Evolutionary conservation across 2,113 vertebrate genomes (phyloP), one percentile per base, ranked within the genome.

Genomic region (Cettia cetti): DNA sequence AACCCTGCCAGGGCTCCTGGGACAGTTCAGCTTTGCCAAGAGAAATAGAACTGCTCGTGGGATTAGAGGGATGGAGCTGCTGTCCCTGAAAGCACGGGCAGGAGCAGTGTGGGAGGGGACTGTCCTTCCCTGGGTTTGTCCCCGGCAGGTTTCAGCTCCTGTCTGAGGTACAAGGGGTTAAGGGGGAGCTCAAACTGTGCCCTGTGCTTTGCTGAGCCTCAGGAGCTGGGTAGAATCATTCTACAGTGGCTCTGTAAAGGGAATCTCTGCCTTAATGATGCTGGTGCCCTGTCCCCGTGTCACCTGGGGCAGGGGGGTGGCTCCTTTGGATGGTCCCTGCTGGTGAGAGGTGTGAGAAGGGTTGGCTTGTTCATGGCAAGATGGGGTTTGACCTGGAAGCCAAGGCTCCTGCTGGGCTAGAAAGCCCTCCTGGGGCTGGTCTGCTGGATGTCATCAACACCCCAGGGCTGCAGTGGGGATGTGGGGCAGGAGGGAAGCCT

Each of bases 101-200:
- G 72, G 64, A 75, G 70, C 2, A 0, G 13, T 1, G 5, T 31
- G 3, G 22, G 75, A 68, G 44, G 39, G 84, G 18, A 61, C 45
- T 1, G 7, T 49, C 74, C 33, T 70, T 69, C 31, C 53, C 53
- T 26, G 70, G 0, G 2, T 40, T 30, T 22, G 22, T 24, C 15
- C 53, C 53, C 22, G 37, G 27, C 33, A 22, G 50, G 27, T 27
- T 77, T 50, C 0, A 1, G 53, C 80, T 81, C 11, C 0, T 3
- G 11, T 33, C 15, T 1, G 14, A 37, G 53, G 21, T 19, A 3
- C 0, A 1, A 14, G 47, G 27, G 53, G 10, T 70, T 37, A 16
- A 39, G 0, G 2, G 49, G 59, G 69, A 24, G 37, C 56, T 94
- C 42, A 17, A 0, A 39, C 35, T 6, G 5, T 19, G 20, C 30